A percentile compares a stretch with the other conserved stretches of the same genome.
phyloP scores from a whole-genome alignment of 2,888 invertebrate species.

The Phania funesta region DNA sequence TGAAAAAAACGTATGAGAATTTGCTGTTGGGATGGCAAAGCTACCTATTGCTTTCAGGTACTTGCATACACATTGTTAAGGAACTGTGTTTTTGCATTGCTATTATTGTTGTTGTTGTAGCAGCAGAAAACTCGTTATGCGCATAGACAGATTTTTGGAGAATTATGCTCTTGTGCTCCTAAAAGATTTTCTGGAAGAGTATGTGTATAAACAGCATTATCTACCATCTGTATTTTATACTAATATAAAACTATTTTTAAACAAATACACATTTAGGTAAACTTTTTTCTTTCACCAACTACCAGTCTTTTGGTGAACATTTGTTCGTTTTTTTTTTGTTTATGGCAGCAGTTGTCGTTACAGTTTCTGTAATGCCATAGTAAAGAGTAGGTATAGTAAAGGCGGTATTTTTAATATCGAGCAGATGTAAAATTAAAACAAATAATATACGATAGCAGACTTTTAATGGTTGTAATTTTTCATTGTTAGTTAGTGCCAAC shows the following conservation, averaged over 20 bases:
- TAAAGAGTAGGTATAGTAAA: too few species aligned
- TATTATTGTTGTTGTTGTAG: too few species aligned
- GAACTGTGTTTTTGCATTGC: slow-evolving; percentile 14
- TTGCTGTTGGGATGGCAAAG: slow-evolving; percentile 46
- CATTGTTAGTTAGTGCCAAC: too few species aligned
- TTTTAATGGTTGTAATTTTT: too few species aligned
- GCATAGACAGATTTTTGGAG: slow-evolving; percentile 59
- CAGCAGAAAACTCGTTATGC: slow-evolving; percentile 53
- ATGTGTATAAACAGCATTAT: slow-evolving; percentile 10
- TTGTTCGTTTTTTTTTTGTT: too few species aligned
- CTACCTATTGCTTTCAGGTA: slow-evolving; percentile 44
- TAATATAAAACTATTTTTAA: not conserved
- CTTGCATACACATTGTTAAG: slow-evolving; percentile 18
- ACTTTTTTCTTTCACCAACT: slow-evolving; percentile 53
- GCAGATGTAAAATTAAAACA: too few species aligned
- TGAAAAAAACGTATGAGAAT: slow-evolving; percentile 6
- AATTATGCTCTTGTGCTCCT: slow-evolving; percentile 62
- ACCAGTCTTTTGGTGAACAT: too few species aligned
- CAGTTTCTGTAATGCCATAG: too few species aligned
- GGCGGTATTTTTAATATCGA: too few species aligned
- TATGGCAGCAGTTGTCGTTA: too few species aligned
- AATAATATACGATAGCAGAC: too few species aligned
- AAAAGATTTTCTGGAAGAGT: too few species aligned
- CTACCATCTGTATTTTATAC: not conserved
- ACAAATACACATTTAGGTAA: slow-evolving; percentile 47